phyloP scores from a whole-genome alignment of 2,888 invertebrate genomes.

The Melinaea marsaeus region DNA sequence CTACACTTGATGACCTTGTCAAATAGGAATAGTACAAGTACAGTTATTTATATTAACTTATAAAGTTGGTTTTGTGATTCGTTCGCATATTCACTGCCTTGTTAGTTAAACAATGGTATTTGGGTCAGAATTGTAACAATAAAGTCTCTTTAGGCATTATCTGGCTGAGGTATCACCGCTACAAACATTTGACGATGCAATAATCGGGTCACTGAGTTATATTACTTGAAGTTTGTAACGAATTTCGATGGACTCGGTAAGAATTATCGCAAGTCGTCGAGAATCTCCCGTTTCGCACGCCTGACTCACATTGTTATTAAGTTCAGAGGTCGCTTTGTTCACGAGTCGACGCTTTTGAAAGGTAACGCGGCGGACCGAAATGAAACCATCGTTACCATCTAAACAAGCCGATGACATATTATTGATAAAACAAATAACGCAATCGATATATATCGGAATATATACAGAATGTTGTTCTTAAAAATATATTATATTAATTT shows the following conservation, averaged over 20 bases:
- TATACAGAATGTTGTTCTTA: background rate
- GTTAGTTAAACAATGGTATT: conserved; percentile 57
- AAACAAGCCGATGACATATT: conserved; percentile 67
- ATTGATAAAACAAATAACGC: conserved; percentile 73
- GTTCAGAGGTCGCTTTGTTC: conserved; percentile 76
- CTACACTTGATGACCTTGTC: conserved; percentile 53
- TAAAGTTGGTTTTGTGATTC: conserved; percentile 23
- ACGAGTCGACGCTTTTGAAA: conserved; percentile 74
- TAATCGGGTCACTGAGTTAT: conserved; percentile 43
- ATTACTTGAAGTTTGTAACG: conserved; percentile 58
- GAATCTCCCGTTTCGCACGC: conserved; percentile 76
- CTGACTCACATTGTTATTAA: conserved; percentile 74
- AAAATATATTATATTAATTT: background rate
- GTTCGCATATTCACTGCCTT: conserved; percentile 47
- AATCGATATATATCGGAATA: conserved; percentile 11
- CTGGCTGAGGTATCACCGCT: conserved; percentile 50
- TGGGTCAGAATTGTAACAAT: conserved; percentile 60
- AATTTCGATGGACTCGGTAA: conserved; percentile 60
- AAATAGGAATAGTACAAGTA: conserved; percentile 27
- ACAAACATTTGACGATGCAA: conserved; percentile 15
- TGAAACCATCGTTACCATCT: conserved; percentile 64
- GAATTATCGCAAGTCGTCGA: conserved; percentile 69
- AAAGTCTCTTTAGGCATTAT: conserved; percentile 58
- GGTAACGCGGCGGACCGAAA: conserved; percentile 69
- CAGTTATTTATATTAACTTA: conserved; percentile 32